A percentile compares a stretch with the other conserved stretches of the same genome.
phyloP scores from a whole-genome alignment of 2,888 invertebrate genomes.

The Sinhomidia bicolor region DNA sequence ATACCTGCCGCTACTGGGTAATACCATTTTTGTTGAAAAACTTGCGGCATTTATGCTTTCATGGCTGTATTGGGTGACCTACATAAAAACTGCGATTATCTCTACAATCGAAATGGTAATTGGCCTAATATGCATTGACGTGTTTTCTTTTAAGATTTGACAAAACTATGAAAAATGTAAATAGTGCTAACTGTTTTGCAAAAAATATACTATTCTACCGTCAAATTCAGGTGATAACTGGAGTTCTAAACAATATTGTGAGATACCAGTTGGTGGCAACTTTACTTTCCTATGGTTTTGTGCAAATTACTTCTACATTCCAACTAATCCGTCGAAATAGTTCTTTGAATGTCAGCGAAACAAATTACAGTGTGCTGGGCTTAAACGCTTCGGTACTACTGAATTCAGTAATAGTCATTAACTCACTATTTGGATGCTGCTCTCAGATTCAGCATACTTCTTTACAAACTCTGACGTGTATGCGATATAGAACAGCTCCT shows the following conservation, averaged over 20 bases:
- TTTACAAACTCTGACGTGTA: not conserved
- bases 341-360: not conserved
- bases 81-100: not conserved
- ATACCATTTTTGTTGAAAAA: not conserved
- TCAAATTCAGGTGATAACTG: not conserved
- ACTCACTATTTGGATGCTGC: not conserved
- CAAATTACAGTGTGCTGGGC: not conserved
- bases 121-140: not conserved
- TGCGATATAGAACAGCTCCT: not conserved
- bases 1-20: not conserved
- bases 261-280: not conserved
- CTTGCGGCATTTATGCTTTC: not conserved
- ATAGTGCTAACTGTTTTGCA: not conserved
- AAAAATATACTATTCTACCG: not conserved
- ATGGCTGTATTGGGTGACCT: not conserved
- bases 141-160: not conserved
- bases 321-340: not conserved
- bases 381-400: not conserved
- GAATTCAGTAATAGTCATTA: not conserved
- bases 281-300: not conserved
- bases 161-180: not conserved
- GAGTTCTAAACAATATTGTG: not conserved
- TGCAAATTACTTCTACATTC: not conserved
- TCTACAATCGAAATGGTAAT: not conserved
- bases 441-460: not conserved